Evolutionary conservation across 2,888 invertebrate species (phyloP).

Genomic region (Scaptomyza polygonia): DNA sequence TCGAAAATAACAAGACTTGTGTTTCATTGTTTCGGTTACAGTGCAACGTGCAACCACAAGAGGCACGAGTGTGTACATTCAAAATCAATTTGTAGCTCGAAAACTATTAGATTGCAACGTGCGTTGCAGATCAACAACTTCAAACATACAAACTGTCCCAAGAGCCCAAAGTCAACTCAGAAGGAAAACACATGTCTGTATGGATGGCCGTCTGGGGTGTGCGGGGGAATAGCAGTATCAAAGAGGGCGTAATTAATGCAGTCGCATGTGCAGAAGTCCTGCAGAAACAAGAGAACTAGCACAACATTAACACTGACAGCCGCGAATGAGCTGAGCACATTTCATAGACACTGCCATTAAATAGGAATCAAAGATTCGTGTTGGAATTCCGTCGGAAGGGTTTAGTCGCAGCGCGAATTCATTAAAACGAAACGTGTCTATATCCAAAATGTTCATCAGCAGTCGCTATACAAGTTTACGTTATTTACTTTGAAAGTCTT

Average conservation of each 20-base stretch:
- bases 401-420: constrained; percentile 7
- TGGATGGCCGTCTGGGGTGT: background rate
- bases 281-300: background rate
- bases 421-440: constrained; percentile 25
- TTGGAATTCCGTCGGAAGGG: background rate
- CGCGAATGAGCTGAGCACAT: too few relatives aligned
- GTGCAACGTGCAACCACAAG: too few relatives aligned
- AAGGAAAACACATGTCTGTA: constrained; percentile 5
- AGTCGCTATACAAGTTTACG: background rate
- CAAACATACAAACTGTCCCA: too few relatives aligned
- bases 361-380: constrained; percentile 20
- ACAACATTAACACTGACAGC: too few relatives aligned
- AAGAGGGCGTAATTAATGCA: constrained; percentile 57
- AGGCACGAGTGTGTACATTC: too few relatives aligned
- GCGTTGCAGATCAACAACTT: too few relatives aligned
- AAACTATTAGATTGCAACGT: too few relatives aligned
- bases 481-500: background rate
- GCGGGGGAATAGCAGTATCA: background rate
- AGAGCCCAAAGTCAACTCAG: background rate
- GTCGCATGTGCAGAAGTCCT: constrained; percentile 42
- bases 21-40: too few relatives aligned
- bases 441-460: constrained; percentile 2
- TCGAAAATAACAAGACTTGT: too few relatives aligned
- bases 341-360: constrained; percentile 53
- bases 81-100: too few relatives aligned